Evolutionary conservation across 2,113 vertebrate species (phyloP).

Genomic region (Oxygymnocypris stewartii): DNA sequence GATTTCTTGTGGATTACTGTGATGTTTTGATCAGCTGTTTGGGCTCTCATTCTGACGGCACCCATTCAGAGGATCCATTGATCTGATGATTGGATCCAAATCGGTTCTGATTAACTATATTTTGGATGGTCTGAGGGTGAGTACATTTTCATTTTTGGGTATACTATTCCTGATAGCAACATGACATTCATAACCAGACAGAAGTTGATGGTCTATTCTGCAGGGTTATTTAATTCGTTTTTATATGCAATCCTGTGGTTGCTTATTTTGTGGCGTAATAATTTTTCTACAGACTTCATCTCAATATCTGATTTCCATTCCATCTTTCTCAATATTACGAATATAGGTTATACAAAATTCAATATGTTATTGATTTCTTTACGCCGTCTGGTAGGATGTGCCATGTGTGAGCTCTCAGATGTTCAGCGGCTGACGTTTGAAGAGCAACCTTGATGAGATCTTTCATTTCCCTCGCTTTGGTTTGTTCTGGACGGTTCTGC

Average conservation of each 20-base stretch:
- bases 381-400: not conserved
- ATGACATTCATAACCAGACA: not conserved
- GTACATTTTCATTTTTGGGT: not conserved
- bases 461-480: not conserved
- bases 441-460: slow-evolving; percentile 33
- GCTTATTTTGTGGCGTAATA: not conserved
- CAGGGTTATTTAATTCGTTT: not conserved
- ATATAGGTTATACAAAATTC: not conserved
- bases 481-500: slow-evolving; percentile 1
- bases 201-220: not conserved
- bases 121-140: not conserved
- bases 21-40: not conserved
- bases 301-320: slow-evolving; percentile 22
- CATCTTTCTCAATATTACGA: not conserved
- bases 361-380: slow-evolving; percentile 23
- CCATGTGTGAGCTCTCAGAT: not conserved
- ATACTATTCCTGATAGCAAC: no score
- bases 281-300: not conserved
- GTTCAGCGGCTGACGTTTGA: not conserved
- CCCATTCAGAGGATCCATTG: not conserved
- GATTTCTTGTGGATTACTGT: not conserved
- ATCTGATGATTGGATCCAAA: no score
- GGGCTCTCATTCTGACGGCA: not conserved
- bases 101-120: no score
- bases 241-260: not conserved